Conservation (phyloP, 1,140 invertebrate species). For the Drosophila elegans region DNA sequence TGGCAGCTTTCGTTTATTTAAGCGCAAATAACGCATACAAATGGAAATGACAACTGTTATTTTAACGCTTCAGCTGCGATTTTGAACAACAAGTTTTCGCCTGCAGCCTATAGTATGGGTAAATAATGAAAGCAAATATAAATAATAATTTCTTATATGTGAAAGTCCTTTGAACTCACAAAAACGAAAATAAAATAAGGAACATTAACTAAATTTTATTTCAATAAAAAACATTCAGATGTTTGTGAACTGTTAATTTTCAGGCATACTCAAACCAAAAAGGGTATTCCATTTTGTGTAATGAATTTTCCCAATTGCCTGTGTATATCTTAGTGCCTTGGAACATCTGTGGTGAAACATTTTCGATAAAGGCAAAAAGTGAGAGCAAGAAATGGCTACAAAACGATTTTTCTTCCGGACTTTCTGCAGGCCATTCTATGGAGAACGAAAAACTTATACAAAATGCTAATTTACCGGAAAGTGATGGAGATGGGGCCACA, state of each 20-base stretch:
- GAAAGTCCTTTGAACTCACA: too few species aligned
- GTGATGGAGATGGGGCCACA: not conserved
- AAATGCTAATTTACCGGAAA: slow-evolving; percentile 47
- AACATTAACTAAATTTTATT: too few species aligned
- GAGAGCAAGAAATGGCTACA: slow-evolving; percentile 5
- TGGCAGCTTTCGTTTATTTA: slow-evolving; percentile 60
- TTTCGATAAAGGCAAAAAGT: not conserved
- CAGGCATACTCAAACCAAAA: not conserved
- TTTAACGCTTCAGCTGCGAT: slow-evolving; percentile 25
- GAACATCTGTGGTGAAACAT: not conserved
- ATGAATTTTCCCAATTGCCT: not conserved
- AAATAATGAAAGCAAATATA: too few species aligned
- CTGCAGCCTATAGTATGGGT: not conserved
- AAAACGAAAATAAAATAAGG: too few species aligned
- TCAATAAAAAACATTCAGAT: too few species aligned
- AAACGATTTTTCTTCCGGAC: slow-evolving; percentile 22
- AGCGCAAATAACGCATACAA: slow-evolving; percentile 55
- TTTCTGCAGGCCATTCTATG: not conserved
- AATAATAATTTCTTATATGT: too few species aligned
- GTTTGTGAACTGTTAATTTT: too few species aligned
- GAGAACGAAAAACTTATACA: slow-evolving; percentile 1
- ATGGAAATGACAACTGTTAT: slow-evolving; percentile 23
- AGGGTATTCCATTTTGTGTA: not conserved
- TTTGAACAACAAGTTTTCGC: slow-evolving; percentile 3
- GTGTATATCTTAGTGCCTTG: not conserved